phyloP scores from a whole-genome alignment of 1,140 invertebrate species.

The Trichogramma pretiosum region DNA sequence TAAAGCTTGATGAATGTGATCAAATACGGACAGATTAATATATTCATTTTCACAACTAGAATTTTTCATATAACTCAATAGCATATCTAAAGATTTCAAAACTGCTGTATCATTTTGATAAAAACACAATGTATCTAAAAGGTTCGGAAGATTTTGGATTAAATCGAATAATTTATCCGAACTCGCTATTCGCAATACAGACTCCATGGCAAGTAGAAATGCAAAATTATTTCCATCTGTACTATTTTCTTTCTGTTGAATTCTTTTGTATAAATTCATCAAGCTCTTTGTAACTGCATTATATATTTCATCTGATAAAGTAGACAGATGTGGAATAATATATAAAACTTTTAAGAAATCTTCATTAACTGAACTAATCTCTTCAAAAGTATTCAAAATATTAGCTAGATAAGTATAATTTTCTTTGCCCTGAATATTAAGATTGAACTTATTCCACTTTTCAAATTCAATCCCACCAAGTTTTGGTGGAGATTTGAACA shows the following conservation, averaged over 20 bases:
- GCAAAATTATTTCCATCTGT: conserved; percentile 26
- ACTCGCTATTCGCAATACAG: conserved; percentile 47
- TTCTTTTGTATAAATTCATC: conserved; percentile 21
- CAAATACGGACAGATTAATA: conserved; percentile 27
- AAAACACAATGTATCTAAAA: too few relatives aligned
- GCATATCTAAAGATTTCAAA: conserved; percentile 32
- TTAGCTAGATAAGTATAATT: conserved; percentile 23
- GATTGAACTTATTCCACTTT: conserved; percentile 56
- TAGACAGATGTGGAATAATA: conserved; percentile 34
- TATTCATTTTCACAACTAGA: conserved; percentile 19
- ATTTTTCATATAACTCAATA: conserved; percentile 23
- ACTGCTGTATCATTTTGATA: conserved; percentile 26
- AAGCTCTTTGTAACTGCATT: conserved; percentile 21
- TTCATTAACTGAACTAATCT: too few relatives aligned
- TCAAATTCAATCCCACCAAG: conserved; percentile 50
- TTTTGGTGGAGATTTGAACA: conserved; percentile 55
- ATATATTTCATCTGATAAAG: conserved; percentile 22
- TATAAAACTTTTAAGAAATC: conserved; percentile 30
- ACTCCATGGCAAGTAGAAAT: conserved; percentile 46
- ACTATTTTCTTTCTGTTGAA: conserved; percentile 19
- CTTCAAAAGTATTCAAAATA: conserved; percentile 18
- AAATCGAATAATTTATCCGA: too few relatives aligned
- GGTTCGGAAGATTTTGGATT: too few relatives aligned
- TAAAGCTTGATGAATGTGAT: conserved; percentile 24
- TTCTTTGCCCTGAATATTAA: conserved; percentile 46